Conservation (phyloP, 30 jellyfish, hydroid and myxozoan species). For the Sanderia malayensis region DNA sequence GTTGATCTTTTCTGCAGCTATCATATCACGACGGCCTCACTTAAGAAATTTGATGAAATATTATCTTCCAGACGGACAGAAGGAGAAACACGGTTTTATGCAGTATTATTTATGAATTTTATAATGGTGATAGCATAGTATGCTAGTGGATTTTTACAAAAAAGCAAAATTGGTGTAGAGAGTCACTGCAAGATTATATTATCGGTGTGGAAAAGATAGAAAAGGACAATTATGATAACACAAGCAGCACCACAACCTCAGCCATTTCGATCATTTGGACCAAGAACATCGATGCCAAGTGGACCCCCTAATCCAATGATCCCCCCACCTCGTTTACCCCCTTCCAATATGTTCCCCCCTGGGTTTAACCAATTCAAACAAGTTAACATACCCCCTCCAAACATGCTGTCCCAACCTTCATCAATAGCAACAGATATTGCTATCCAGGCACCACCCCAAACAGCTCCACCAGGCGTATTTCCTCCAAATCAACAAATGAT, state of each 20-base stretch:
- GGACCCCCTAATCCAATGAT: conserved; percentile 30
- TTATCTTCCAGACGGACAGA: too few species aligned
- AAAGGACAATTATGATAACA: conserved; percentile 38
- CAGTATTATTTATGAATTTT: too few species aligned
- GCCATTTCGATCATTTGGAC: conserved; percentile 5
- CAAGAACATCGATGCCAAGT: conserved; percentile 10
- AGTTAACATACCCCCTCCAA: conserved; percentile 55
- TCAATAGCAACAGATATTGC: conserved; percentile 11
- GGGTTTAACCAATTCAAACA: conserved; percentile 50
- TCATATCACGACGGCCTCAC: too few species aligned
- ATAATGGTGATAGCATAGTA: too few species aligned
- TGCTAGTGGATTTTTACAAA: too few species aligned
- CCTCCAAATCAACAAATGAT: conserved; percentile 9
- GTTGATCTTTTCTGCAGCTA: too few species aligned
- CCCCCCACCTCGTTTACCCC: conserved; percentile 40
- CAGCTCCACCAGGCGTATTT: conserved; percentile 3
- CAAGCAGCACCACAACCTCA: conserved; percentile 48
- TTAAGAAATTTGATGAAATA: too few species aligned
- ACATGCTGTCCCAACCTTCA: conserved; percentile 54
- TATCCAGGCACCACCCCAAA: conserved; percentile 13
- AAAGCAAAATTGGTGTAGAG: too few species aligned
- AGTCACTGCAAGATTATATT: too few species aligned
- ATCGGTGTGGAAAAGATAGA: too few species aligned
- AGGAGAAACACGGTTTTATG: too few species aligned
- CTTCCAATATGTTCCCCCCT: conserved; percentile 51